These are phyloP conservation scores for Thamnophis elegans DNA, from an alignment of 2,797 vertebrate genomes.

Conservation along the genomic window DNA sequence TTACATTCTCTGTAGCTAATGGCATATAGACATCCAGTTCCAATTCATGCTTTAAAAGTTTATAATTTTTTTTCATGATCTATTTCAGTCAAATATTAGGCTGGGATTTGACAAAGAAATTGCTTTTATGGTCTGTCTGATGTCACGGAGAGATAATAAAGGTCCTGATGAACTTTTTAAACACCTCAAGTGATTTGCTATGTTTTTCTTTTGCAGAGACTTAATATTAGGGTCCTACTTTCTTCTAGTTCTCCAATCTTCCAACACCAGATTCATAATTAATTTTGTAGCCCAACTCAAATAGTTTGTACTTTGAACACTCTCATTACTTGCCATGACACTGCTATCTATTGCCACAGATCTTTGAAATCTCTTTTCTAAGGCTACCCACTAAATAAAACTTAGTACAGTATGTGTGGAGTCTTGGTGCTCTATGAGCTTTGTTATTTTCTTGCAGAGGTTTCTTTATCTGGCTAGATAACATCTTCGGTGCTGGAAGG, in stretches of 20 bases:
- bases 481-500: no score
- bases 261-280: background rate
- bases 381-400: background rate
- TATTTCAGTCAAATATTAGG: background rate
- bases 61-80: background rate
- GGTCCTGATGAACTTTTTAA: background rate
- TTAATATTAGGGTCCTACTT: background rate
- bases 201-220: background rate
- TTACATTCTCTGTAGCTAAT: background rate
- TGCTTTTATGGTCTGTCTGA: background rate
- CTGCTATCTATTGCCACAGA: background rate
- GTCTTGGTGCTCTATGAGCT: no score
- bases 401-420: background rate
- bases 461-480: no score
- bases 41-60: background rate
- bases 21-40: background rate
- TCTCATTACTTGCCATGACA: background rate
- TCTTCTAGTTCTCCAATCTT: background rate
- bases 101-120: background rate
- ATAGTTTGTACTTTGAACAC: background rate
- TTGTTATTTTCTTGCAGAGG: no score
- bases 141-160: background rate
- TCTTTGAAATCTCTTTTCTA: background rate
- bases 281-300: background rate
- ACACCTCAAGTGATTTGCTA: background rate